Evolutionary conservation across 2,888 invertebrate species (phyloP).

Genomic region (Ametastegia equiseti): DNA sequence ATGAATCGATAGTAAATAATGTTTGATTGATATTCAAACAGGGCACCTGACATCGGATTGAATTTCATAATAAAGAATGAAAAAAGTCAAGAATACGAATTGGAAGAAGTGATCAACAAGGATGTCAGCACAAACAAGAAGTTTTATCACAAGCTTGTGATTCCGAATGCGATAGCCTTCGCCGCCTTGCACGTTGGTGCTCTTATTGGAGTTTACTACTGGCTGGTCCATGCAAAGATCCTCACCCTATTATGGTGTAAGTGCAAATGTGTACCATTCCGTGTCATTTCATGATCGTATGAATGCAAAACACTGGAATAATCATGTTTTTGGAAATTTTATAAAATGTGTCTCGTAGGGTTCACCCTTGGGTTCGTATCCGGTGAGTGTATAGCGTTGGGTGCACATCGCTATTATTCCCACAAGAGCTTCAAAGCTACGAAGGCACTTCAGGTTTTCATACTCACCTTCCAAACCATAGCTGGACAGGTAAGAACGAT

Average conservation of each 20-base stretch:
- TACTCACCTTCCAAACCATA: slow-evolving; percentile 55
- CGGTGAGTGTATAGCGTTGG: slow-evolving; percentile 48
- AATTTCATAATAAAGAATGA: slow-evolving; percentile 23
- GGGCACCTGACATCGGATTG: slow-evolving; percentile 20
- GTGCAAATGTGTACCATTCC: slow-evolving; percentile 24
- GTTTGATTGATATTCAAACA: neutral
- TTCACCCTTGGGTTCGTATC: neutral
- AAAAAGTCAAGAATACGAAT: slow-evolving; percentile 19
- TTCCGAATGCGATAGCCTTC: neutral
- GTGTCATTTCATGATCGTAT: no score
- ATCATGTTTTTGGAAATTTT: neutral
- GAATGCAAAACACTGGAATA: neutral
- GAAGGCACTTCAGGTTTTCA: no score
- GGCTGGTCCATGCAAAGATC: slow-evolving; percentile 45
- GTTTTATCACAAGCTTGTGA: slow-evolving; percentile 39
- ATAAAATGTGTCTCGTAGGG: slow-evolving; percentile 29
- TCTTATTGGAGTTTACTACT: slow-evolving; percentile 52
- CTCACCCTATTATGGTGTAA: slow-evolving; percentile 57
- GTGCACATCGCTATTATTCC: slow-evolving; percentile 57
- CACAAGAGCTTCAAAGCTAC: slow-evolving; percentile 57
- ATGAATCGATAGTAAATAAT: no score
- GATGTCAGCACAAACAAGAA: slow-evolving; percentile 13
- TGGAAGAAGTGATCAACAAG: slow-evolving; percentile 33
- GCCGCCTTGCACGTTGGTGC: slow-evolving; percentile 46
- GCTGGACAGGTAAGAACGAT: slow-evolving; percentile 58